Percentiles rank a stretch among this genome's conserved stretches.
phyloP scores from a whole-genome alignment of 2,113 vertebrate species.

The Lophura nycthemera region DNA sequence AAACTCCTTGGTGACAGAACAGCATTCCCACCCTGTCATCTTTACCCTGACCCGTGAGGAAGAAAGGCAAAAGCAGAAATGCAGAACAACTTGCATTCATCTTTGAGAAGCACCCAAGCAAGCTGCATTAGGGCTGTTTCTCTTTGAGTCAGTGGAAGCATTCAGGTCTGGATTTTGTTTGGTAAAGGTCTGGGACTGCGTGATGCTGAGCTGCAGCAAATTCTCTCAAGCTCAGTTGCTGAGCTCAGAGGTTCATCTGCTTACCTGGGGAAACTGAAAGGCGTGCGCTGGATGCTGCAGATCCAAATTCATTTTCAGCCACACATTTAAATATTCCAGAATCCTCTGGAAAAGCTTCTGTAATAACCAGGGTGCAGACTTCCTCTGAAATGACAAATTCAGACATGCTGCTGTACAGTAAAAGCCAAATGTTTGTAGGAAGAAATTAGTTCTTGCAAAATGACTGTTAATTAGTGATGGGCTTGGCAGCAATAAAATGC shows the following conservation, averaged over 20 bases:
- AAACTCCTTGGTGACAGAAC: neutral
- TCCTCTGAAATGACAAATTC: slow-evolving; percentile 81
- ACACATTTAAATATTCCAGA: slow-evolving; percentile 89
- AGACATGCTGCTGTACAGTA: neutral
- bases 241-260: neutral
- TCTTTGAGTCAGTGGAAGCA: neutral
- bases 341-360: slow-evolving; percentile 90
- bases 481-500: neutral
- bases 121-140: neutral
- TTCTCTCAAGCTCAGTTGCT: neutral
- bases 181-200: neutral
- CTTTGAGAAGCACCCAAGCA: neutral
- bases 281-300: slow-evolving; percentile 79
- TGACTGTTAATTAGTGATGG: neutral
- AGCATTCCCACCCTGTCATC: neutral
- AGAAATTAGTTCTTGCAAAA: neutral
- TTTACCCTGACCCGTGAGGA: neutral
- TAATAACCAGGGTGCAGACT: slow-evolving; percentile 90
- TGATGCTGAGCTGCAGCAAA: neutral
- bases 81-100: neutral
- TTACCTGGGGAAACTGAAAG: slow-evolving; percentile 87
- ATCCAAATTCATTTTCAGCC: slow-evolving; percentile 85
- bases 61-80: neutral
- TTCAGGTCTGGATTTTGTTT: neutral
- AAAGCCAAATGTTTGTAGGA: neutral